A percentile compares a stretch with the other conserved stretches of the same genome.
Evolutionary conservation across 92 coral and sea anemone species (phyloP).

Genomic region (Bergia sp.): DNA sequence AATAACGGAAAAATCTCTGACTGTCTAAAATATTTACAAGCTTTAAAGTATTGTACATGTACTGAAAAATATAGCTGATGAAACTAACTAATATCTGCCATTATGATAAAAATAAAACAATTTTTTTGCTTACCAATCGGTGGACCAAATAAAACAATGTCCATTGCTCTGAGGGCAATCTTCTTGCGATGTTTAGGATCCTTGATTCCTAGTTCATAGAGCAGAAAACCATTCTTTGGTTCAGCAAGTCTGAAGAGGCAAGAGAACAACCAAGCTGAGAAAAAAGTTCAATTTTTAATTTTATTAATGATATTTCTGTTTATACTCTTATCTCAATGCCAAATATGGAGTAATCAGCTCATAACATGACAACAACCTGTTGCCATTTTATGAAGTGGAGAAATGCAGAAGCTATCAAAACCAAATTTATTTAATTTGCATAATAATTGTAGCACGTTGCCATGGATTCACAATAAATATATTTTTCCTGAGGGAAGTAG

Average conservation of each 20-base stretch:
- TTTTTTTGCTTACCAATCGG: conserved; percentile 62
- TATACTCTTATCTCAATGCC: conserved; percentile 14
- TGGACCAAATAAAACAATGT: conserved; percentile 94
- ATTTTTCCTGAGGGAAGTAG: background rate
- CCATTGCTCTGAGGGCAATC: conserved; percentile 96
- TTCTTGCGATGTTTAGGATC: conserved; percentile 94
- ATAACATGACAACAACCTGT: conserved; percentile 36
- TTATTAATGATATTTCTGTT: conserved; percentile 36
- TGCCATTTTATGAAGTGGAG: background rate
- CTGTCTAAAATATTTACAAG: background rate
- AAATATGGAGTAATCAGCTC: conserved; percentile 18
- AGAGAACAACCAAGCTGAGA: conserved; percentile 23
- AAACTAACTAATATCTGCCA: background rate
- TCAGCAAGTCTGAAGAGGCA: conserved; percentile 77
- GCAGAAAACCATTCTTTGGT: conserved; percentile 79
- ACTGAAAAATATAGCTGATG: background rate
- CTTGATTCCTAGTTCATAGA: conserved; percentile 76
- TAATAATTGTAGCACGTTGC: background rate
- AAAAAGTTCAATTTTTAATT: background rate
- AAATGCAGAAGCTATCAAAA: background rate
- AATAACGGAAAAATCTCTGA: background rate
- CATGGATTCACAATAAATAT: too few relatives aligned
- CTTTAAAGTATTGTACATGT: background rate
- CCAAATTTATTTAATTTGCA: background rate
- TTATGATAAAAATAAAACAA: background rate